Conservation (phyloP, 2,113 vertebrate genomes). For the Pedetes capensis region DNA sequence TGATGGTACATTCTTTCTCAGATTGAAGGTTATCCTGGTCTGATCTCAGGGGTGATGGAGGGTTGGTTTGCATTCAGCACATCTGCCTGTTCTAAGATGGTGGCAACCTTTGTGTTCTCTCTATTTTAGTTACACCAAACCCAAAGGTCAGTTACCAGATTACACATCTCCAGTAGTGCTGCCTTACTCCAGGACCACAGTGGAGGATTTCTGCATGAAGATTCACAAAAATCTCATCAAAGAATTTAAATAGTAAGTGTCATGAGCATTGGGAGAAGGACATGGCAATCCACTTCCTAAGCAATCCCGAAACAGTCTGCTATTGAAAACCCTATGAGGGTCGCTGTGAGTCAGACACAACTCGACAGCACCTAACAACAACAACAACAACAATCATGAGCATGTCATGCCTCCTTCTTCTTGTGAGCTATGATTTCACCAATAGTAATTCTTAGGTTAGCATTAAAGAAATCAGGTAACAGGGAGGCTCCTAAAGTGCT, state of each 20-base stretch:
- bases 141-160: conserved; percentile 98
- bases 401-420: not conserved
- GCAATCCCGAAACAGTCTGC: too few species aligned
- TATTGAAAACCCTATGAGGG: too few species aligned
- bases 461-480: not conserved
- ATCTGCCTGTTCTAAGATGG: not conserved
- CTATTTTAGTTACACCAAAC: conserved; percentile 95
- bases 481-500: not conserved
- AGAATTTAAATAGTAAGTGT: conserved; percentile 98
- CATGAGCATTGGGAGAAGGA: too few species aligned
- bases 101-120: not conserved
- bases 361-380: too few species aligned
- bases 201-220: conserved; percentile 98
- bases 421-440: not conserved
- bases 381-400: too few species aligned
- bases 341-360: too few species aligned
- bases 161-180: conserved; percentile 96
- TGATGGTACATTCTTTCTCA: not conserved
- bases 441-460: not conserved
- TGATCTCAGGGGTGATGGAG: not conserved
- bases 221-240: conserved; percentile 99
- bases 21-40: not conserved
- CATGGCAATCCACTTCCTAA: too few species aligned
- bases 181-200: conserved; percentile 89
- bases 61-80: not conserved